Evolutionary conservation across 2,888 invertebrate species (phyloP).

Genomic region (Tenthredo amoena): DNA sequence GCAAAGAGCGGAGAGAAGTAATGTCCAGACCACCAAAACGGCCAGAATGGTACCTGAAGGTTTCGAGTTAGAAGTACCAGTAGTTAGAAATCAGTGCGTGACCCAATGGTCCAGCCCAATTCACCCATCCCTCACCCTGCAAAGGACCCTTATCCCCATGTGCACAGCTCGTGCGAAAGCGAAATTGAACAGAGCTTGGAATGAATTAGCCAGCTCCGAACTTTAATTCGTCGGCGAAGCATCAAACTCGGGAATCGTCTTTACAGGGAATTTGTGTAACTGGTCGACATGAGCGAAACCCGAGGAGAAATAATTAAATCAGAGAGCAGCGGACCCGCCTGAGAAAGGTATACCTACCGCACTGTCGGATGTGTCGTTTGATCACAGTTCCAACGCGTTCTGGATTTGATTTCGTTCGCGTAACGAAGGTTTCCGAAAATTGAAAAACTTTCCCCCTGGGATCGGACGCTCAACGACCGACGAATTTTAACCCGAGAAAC

Average conservation of each 20-base stretch:
- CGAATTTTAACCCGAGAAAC: constrained; percentile 57
- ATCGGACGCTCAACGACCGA: neutral
- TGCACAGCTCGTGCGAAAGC: neutral
- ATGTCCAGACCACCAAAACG: constrained; percentile 69
- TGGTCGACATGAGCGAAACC: neutral
- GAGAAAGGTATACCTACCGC: neutral
- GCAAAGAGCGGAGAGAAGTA: constrained; percentile 70
- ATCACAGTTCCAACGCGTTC: constrained; percentile 3
- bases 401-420: constrained; percentile 5
- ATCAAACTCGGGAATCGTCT: constrained; percentile 32
- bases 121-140: constrained; percentile 9
- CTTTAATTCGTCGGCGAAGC: constrained; percentile 23
- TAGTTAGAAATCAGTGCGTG: constrained; percentile 18
- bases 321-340: neutral
- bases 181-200: constrained; percentile 28
- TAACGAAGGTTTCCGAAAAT: neutral
- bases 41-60: constrained; percentile 67
- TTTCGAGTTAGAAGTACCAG: constrained; percentile 7
- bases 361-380: neutral
- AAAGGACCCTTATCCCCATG: neutral
- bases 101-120: neutral
- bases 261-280: neutral
- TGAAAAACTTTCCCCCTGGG: constrained; percentile 4
- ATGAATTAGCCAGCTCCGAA: neutral
- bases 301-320: constrained; percentile 23